Percentiles rank a stretch among this genome's conserved stretches.
These are phyloP conservation scores for Lithodes maja DNA, from an alignment of 2,888 invertebrate species.

Conservation along the genomic window DNA sequence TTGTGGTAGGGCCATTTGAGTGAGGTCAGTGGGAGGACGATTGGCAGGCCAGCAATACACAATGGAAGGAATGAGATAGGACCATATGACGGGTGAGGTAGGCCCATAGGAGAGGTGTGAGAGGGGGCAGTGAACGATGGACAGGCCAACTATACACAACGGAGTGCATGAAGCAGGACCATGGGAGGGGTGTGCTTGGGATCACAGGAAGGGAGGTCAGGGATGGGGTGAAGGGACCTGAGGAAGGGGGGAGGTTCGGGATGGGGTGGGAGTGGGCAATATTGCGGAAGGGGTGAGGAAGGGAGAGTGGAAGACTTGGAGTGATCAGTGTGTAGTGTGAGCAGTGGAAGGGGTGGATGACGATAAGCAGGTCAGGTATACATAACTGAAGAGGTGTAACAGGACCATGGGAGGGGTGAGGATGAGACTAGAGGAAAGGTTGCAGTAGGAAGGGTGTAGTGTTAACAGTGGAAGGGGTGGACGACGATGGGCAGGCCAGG, in stretches of 20 bases:
- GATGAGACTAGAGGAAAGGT: not conserved
- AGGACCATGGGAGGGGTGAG: not conserved
- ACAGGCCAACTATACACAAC: no score
- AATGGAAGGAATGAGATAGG: no score
- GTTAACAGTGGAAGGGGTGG: not conserved
- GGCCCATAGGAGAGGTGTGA: no score
- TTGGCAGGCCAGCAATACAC: no score
- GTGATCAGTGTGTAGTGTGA: not conserved
- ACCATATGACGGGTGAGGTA: no score
- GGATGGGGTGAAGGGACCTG: not conserved
- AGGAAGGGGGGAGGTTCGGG: not conserved
- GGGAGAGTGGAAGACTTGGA: not conserved
- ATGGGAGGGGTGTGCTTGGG: no score
- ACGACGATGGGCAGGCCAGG: conserved; percentile 5
- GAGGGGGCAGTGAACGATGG: no score
- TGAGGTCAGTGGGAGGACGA: no score
- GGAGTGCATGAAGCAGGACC: no score
- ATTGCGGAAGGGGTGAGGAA: not conserved
- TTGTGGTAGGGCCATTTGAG: not conserved
- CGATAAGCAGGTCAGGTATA: not conserved
- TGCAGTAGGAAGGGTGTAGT: not conserved
- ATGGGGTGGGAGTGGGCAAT: not conserved
- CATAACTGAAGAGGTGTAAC: not conserved
- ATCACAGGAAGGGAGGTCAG: not conserved
- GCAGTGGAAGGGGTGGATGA: not conserved